Percentiles rank a stretch among this genome's conserved stretches.
Evolutionary conservation across 2,797 vertebrate species (phyloP).

Genomic region (Microctenopoma stevenorrisi): DNA sequence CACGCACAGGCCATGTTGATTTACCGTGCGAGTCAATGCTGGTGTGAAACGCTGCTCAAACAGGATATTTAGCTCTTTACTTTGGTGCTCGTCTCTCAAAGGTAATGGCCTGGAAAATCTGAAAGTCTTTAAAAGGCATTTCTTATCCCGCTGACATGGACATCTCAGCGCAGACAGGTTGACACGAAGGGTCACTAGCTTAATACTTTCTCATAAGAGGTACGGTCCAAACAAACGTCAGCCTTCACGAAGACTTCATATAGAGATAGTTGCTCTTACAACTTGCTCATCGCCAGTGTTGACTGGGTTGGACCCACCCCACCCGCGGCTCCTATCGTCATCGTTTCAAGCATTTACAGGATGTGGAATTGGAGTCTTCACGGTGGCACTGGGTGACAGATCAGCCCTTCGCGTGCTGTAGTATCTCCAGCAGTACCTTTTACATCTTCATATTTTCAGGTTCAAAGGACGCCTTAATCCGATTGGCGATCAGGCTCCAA

Average conservation of each 20-base stretch:
- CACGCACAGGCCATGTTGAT: constrained; percentile 71
- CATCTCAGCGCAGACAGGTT: constrained; percentile 55
- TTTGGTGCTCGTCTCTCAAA: constrained; percentile 76
- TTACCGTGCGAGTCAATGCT: constrained; percentile 72
- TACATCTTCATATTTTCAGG: constrained; percentile 27
- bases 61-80: constrained; percentile 73
- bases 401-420: constrained; percentile 11
- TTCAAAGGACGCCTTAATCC: constrained; percentile 36
- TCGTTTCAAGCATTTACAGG: constrained; percentile 52
- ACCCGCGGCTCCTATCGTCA: constrained; percentile 26
- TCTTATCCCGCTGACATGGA: constrained; percentile 60
- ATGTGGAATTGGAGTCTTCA: constrained; percentile 26
- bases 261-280: constrained; percentile 14
- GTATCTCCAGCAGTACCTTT: constrained; percentile 23
- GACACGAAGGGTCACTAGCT: constrained; percentile 56
- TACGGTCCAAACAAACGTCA: constrained; percentile 29
- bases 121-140: constrained; percentile 81
- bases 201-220: constrained; percentile 52
- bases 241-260: constrained; percentile 46
- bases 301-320: constrained; percentile 32
- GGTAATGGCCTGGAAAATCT: constrained; percentile 84
- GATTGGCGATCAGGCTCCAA: constrained; percentile 27
- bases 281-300: constrained; percentile 15
- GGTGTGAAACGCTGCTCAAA: constrained; percentile 66
- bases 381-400: constrained; percentile 28